Evolutionary conservation across 1,140 invertebrate species (phyloP).

Genomic region (Maconellicoccus hirsutus): DNA sequence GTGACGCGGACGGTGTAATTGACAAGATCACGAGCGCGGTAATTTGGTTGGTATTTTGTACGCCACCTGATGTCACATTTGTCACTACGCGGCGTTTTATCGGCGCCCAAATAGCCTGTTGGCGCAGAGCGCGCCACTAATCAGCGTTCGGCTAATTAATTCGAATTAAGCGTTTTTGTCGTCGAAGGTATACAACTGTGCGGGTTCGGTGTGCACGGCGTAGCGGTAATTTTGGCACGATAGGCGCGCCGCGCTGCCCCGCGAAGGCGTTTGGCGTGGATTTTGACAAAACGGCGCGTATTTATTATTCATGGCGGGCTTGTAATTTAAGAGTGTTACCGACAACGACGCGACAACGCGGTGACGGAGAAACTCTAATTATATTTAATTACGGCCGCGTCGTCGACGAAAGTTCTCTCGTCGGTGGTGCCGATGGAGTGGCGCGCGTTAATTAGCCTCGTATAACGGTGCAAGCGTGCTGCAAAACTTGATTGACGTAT

Average conservation of each 20-base stretch:
- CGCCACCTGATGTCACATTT: slow-evolving; percentile 2
- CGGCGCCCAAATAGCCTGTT: neutral
- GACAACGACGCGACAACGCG: neutral
- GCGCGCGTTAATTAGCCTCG: too few relatives aligned
- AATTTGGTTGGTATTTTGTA: neutral
- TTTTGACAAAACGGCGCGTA: neutral
- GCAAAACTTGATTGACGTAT: too few relatives aligned
- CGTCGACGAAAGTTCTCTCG: too few relatives aligned
- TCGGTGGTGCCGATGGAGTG: too few relatives aligned
- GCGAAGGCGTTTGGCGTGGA: neutral
- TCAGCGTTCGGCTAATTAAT: slow-evolving; percentile 2
- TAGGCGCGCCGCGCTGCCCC: neutral
- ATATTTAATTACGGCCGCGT: neutral
- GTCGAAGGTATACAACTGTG: too few relatives aligned
- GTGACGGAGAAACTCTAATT: neutral
- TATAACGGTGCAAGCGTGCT: too few relatives aligned
- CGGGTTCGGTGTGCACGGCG: too few relatives aligned
- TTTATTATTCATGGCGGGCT: neutral
- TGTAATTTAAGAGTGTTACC: slow-evolving; percentile 9
- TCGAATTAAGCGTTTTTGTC: neutral
- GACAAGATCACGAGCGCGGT: neutral
- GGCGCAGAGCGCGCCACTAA: neutral
- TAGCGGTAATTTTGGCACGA: neutral
- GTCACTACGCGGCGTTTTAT: neutral
- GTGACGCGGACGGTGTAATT: neutral